These are phyloP conservation scores for Fulmarus glacialis DNA, from an alignment of 2,113 vertebrate species.

Conservation along the genomic window DNA sequence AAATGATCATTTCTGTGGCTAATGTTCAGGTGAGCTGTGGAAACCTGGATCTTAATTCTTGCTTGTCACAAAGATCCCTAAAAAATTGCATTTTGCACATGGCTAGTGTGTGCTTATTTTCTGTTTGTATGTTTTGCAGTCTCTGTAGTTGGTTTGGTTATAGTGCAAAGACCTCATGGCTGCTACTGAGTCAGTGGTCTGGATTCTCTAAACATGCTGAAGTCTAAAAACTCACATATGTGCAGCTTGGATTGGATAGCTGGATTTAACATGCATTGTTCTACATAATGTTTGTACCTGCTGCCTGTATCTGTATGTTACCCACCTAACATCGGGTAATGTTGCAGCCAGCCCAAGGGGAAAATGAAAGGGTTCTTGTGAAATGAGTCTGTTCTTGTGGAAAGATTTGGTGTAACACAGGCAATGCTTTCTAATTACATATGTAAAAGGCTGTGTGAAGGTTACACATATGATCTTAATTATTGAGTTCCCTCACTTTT, in stretches of 20 bases:
- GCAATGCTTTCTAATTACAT: not conserved
- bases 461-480: not conserved
- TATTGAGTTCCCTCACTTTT: not conserved
- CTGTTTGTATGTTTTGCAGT: not conserved
- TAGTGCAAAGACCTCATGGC: not conserved
- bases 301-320: not conserved
- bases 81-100: not conserved
- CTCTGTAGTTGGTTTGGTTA: not conserved
- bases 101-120: not conserved
- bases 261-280: not conserved
- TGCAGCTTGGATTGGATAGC: not conserved
- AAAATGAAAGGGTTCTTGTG: not conserved
- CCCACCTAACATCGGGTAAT: not conserved
- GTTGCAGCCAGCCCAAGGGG: not conserved
- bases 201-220: not conserved
- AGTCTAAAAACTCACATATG: not conserved
- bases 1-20: not conserved
- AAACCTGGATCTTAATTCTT: not conserved
- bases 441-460: not conserved
- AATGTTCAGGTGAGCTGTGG: not conserved
- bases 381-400: not conserved
- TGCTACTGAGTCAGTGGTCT: not conserved
- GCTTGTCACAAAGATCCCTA: not conserved
- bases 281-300: not conserved
- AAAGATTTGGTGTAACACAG: not conserved